Conservation (phyloP, 92 coral and sea anemone species). For the Epizoanthus stellaris region DNA sequence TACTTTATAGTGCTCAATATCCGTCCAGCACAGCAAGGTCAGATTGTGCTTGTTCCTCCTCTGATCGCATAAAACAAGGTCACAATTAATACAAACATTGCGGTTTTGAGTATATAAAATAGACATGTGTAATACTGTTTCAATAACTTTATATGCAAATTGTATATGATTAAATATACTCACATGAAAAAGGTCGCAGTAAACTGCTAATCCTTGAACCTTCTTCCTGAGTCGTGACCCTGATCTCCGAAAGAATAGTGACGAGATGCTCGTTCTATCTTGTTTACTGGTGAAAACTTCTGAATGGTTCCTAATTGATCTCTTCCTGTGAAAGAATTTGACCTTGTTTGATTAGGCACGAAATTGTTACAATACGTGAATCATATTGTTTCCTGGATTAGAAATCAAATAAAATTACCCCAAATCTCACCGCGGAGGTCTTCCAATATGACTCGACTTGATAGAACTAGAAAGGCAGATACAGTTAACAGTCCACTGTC, state of each 20-base stretch:
- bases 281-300: not conserved
- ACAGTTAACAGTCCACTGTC: too few species aligned
- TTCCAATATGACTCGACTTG: too few species aligned
- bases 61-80: not conserved
- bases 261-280: too few species aligned
- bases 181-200: not conserved
- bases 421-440: too few species aligned
- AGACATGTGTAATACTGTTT: not conserved
- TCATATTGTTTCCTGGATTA: not conserved
- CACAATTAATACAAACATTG: not conserved
- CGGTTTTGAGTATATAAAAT: not conserved
- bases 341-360: not conserved
- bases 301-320: not conserved
- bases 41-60: not conserved
- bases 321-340: not conserved
- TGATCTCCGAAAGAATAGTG: not conserved
- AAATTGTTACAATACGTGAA: not conserved
- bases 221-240: conserved; percentile 23
- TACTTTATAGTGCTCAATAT: too few species aligned
- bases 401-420: too few species aligned
- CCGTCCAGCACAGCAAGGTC: too few species aligned
- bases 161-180: not conserved
- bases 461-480: too few species aligned
- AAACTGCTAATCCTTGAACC: conserved; percentile 3
- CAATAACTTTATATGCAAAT: not conserved